phyloP scores from a whole-genome alignment of 2,797 vertebrate species.

The Sebastiscus tertius region DNA sequence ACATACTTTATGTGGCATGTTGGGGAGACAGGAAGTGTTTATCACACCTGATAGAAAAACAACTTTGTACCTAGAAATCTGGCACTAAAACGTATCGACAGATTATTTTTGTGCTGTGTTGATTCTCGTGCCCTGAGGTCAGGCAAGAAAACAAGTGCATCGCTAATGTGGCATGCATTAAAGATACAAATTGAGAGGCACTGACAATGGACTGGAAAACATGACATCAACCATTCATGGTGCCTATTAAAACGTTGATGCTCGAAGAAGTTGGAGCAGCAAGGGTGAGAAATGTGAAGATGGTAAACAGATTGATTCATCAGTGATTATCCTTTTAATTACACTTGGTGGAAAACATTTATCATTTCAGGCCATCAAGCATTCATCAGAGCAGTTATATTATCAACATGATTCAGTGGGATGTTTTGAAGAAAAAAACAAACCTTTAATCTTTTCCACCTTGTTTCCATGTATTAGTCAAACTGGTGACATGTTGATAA shows the following conservation, averaged over 20 bases:
- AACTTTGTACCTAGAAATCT: constrained; percentile 6
- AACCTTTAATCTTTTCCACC: constrained; percentile 28
- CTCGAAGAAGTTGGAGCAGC: neutral
- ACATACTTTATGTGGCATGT: constrained; percentile 15
- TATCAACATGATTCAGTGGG: neutral
- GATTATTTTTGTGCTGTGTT: neutral
- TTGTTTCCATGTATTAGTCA: constrained; percentile 38
- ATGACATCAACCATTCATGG: constrained; percentile 15
- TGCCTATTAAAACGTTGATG: constrained; percentile 12
- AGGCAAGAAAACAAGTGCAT: constrained; percentile 9
- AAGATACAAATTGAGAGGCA: constrained; percentile 25
- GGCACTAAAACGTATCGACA: neutral
- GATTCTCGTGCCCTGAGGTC: constrained; percentile 14
- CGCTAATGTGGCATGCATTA: constrained; percentile 25
- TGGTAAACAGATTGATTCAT: constrained; percentile 8
- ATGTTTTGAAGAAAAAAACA: neutral
- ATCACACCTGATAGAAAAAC: constrained; percentile 41
- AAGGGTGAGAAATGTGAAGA: neutral
- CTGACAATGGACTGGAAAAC: constrained; percentile 11
- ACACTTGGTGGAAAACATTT: neutral
- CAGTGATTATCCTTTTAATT: constrained; percentile 15
- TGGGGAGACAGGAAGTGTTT: constrained; percentile 14
- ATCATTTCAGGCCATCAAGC: neutral
- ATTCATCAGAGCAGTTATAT: neutral
- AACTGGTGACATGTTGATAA: constrained; percentile 29